Evolutionary conservation across 2,888 invertebrate genomes (phyloP).

Genomic region (Pseudococcus jackbeardsleyi): DNA sequence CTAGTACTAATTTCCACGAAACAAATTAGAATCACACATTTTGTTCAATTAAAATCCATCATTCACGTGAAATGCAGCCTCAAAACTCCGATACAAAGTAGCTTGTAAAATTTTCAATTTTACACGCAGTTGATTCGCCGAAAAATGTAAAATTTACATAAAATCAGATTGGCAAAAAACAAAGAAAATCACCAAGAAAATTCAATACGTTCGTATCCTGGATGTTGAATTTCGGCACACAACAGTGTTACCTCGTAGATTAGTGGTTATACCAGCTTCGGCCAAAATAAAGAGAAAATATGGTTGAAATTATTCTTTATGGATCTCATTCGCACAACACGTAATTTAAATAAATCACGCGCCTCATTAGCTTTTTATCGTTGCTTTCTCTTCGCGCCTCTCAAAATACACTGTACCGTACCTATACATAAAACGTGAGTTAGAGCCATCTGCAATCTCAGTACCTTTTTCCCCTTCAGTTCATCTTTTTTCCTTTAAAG

Average conservation of each 20-base stretch:
- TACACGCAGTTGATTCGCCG: neutral
- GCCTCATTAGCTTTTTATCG: constrained; percentile 52
- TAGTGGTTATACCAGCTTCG: neutral
- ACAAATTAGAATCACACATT: too few relatives aligned
- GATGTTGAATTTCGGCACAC: neutral
- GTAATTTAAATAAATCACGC: constrained; percentile 53
- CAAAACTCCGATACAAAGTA: neutral
- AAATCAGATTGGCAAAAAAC: neutral
- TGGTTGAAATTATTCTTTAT: constrained; percentile 41
- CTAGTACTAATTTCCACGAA: too few relatives aligned
- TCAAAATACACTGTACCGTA: neutral
- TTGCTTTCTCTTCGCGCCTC: neutral
- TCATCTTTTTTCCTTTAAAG: constrained; percentile 3
- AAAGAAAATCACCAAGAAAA: constrained; percentile 3
- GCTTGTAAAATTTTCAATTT: neutral
- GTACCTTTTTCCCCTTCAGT: constrained; percentile 5
- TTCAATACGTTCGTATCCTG: neutral
- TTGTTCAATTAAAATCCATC: neutral
- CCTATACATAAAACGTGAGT: constrained; percentile 26
- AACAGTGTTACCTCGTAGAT: neutral
- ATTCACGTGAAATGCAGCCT: neutral
- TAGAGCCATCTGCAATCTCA: constrained; percentile 32
- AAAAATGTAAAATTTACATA: constrained; percentile 1
- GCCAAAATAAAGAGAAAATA: neutral
- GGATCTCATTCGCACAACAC: constrained; percentile 46